These are phyloP conservation scores for Trimorus sp. DNA, from an alignment of 2,888 invertebrate genomes.

Conservation along the genomic window DNA sequence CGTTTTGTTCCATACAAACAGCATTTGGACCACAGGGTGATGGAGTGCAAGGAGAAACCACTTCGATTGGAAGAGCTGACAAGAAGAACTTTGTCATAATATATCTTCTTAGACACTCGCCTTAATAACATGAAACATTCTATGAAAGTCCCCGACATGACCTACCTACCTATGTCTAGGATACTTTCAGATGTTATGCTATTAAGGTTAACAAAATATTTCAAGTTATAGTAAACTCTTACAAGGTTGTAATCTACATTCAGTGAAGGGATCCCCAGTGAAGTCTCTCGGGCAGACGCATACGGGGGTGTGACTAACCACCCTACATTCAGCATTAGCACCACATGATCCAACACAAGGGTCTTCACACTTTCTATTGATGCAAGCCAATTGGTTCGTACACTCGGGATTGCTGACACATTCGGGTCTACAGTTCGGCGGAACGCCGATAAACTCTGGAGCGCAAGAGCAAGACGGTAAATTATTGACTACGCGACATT, in stretches of 20 bases:
- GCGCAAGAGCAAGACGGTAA: constrained; percentile 87
- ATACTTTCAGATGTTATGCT: too few relatives aligned
- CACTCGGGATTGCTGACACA: constrained; percentile 87
- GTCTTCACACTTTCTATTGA: constrained; percentile 87
- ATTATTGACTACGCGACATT: constrained; percentile 85
- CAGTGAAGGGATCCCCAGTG: constrained; percentile 86
- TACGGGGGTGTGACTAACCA: constrained; percentile 88
- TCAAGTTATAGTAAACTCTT: constrained; percentile 54
- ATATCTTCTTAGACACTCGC: too few relatives aligned
- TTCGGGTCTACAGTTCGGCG: constrained; percentile 87
- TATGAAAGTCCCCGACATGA: too few relatives aligned
- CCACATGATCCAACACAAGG: constrained; percentile 88
- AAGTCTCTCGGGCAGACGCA: constrained; percentile 85
- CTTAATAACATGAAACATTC: too few relatives aligned
- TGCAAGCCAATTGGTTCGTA: constrained; percentile 84
- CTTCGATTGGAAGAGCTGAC: constrained; percentile 28
- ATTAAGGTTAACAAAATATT: background rate
- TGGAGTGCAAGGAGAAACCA: constrained; percentile 84
- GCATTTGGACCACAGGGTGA: constrained; percentile 90
- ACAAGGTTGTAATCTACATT: constrained; percentile 82
- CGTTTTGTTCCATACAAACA: constrained; percentile 87
- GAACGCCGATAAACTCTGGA: constrained; percentile 84
- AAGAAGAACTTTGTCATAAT: background rate
- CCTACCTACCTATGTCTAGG: too few relatives aligned
- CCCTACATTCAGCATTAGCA: constrained; percentile 87